Evolutionary conservation across 2,888 invertebrate genomes (phyloP), one percentile per base, ranked within the genome.

Genomic region (Stratiomys singularior): DNA sequence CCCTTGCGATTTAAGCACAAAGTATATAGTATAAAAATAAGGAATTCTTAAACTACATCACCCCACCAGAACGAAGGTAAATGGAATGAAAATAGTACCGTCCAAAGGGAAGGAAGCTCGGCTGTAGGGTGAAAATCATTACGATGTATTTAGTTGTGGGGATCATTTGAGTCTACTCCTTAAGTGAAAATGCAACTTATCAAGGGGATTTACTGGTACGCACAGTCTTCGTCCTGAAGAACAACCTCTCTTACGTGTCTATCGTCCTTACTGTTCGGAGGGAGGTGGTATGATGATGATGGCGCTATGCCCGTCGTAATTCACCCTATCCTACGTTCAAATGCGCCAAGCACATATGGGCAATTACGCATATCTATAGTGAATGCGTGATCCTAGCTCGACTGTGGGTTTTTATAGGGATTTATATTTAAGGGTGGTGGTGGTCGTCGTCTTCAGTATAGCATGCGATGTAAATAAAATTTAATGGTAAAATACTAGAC

Each of bases 151-250:
- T 74, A 74, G 72, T 52, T 15, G 52, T 13, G 23, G 44, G 47
- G 74, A 74, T 74, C 74, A 37, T 37, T 25, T 74, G 60, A 15
- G 64, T 64, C 37, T 37, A 37, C 37, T 37, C 9, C 44, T 74
- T 74, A 74, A 74, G 74, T 74, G 74, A 74, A 74, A 74, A 74
- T 74, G 74, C 74, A 74, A 58, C 74, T 74, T 74, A 74, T 58
- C 74, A 37, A 52, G 58, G 37, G 60, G 60, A 74, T 74, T 74
- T 74, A 74, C 74, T 74, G 74, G 74, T 74, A 44, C 28, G 47
- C 37, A n/a, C 5, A 25, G 28, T 23, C 46, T 2, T 9, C 11
- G 11, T 15, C 9, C 46, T 46, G 15, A 44, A 15, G 25, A 46
- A 27, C 11, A 18, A 64, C 60, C 23, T 9, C 60, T 25, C 23